A percentile compares a stretch with the other conserved stretches of the same genome.
Evolutionary conservation across 2,797 vertebrate genomes (phyloP).

Genomic region (Tadarida brasiliensis): DNA sequence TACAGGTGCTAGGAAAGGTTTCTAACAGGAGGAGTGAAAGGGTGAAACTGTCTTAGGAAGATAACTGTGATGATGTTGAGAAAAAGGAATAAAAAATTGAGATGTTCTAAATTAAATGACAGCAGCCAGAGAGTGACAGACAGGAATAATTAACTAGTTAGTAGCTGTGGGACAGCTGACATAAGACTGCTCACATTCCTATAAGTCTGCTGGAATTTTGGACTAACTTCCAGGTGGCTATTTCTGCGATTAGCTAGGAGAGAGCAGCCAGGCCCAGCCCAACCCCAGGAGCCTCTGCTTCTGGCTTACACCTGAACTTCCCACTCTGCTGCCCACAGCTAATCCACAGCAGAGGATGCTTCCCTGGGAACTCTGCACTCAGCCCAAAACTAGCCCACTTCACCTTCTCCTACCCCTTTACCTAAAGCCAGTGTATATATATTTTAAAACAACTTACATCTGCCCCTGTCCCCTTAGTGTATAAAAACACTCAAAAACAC

Average conservation of each 20-base stretch:
- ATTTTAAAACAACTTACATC: background rate
- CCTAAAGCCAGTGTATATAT: no score
- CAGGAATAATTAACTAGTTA: no score
- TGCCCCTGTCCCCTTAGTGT: background rate
- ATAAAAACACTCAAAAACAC: background rate
- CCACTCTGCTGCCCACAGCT: background rate
- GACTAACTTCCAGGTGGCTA: background rate
- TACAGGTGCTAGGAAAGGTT: background rate
- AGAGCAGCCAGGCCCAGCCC: background rate
- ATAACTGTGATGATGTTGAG: background rate
- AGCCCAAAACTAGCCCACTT: no score
- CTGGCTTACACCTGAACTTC: no score
- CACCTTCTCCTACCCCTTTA: background rate
- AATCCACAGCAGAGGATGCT: background rate
- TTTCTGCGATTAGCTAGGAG: background rate
- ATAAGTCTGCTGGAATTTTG: background rate
- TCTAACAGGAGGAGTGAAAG: slow-evolving; percentile 6
- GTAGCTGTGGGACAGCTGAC: background rate
- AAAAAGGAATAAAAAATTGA: background rate
- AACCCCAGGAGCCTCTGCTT: background rate
- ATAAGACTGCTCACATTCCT: background rate
- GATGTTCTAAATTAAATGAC: background rate
- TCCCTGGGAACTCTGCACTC: no score
- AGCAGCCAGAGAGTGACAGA: background rate
- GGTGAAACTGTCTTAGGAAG: background rate